A percentile compares a stretch with the other conserved stretches of the same genome.
Evolutionary conservation across 2,888 invertebrate genomes (phyloP).

Genomic region (Drosophila anomalata): DNA sequence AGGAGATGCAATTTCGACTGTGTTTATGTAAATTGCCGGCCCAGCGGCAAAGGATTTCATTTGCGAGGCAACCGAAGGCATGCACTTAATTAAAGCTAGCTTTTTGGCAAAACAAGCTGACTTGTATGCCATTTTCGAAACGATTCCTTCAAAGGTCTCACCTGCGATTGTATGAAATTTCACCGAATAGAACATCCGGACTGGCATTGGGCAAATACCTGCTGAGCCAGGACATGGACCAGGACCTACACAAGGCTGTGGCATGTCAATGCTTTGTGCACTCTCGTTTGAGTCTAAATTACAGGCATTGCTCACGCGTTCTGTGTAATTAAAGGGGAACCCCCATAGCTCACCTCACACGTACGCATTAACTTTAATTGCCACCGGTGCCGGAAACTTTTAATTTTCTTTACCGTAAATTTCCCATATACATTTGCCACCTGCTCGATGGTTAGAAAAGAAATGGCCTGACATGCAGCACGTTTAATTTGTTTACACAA

Average conservation of each 20-base stretch:
- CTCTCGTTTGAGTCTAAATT: slow-evolving; percentile 34
- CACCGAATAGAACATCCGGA: slow-evolving; percentile 14
- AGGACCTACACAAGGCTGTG: slow-evolving; percentile 1
- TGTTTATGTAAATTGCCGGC: slow-evolving; percentile 25
- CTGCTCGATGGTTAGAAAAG: slow-evolving; percentile 33
- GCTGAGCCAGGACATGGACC: background rate
- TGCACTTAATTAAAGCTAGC: slow-evolving; percentile 70
- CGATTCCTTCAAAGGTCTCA: slow-evolving; percentile 13
- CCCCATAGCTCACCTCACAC: slow-evolving; percentile 14
- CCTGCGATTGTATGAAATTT: slow-evolving; percentile 63
- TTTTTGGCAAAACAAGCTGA: slow-evolving; percentile 16
- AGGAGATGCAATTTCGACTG: slow-evolving; percentile 12
- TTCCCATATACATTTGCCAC: slow-evolving; percentile 40
- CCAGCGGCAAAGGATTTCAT: slow-evolving; percentile 49
- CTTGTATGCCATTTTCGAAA: slow-evolving; percentile 6
- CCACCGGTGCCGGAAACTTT: slow-evolving; percentile 41
- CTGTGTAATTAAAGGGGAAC: slow-evolving; percentile 35
- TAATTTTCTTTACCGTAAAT: slow-evolving; percentile 33
- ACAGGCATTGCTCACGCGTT: slow-evolving; percentile 62
- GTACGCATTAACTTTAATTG: slow-evolving; percentile 34
- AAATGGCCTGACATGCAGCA: slow-evolving; percentile 32
- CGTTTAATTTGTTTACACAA: slow-evolving; percentile 73
- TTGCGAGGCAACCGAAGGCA: slow-evolving; percentile 46
- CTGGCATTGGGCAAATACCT: slow-evolving; percentile 15
- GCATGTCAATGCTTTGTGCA: slow-evolving; percentile 23